Evolutionary conservation across 2,797 vertebrate genomes (phyloP).

Genomic region (Poeciliopsis presidionis): DNA sequence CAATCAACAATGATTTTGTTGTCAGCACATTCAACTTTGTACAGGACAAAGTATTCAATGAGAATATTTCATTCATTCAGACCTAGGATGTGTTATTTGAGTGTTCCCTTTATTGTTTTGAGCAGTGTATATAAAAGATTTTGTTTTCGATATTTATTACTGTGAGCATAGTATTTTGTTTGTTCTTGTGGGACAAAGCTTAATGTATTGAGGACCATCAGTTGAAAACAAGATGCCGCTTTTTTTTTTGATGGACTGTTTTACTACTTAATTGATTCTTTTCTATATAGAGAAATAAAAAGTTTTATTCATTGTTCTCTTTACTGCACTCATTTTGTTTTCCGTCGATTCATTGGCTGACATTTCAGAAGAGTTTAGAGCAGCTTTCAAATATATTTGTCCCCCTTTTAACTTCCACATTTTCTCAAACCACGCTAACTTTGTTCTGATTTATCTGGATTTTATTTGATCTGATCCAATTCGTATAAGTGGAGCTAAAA

Average conservation of each 20-base stretch:
- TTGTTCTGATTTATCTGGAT: background rate
- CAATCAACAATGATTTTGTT: too few relatives aligned
- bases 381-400: background rate
- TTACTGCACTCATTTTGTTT: conserved; percentile 20
- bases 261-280: conserved; percentile 82
- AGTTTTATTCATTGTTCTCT: conserved; percentile 80
- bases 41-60: too few relatives aligned
- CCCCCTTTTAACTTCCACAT: background rate
- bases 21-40: too few relatives aligned
- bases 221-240: conserved; percentile 74
- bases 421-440: background rate
- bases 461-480: background rate
- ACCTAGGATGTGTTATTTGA: too few relatives aligned
- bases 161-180: conserved; percentile 88
- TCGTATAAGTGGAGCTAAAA: background rate
- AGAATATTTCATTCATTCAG: too few relatives aligned
- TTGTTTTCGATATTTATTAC: conserved; percentile 96
- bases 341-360: background rate
- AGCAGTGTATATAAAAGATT: conserved; percentile 35
- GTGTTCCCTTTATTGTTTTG: too few relatives aligned
- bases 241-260: conserved; percentile 75
- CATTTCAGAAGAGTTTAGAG: background rate
- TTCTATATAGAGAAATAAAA: conserved; percentile 82
- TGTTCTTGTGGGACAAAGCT: conserved; percentile 79
- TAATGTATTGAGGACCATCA: conserved; percentile 79